phyloP scores from a whole-genome alignment of 2,888 invertebrate species.

The Eumacrocentrus americanus region DNA sequence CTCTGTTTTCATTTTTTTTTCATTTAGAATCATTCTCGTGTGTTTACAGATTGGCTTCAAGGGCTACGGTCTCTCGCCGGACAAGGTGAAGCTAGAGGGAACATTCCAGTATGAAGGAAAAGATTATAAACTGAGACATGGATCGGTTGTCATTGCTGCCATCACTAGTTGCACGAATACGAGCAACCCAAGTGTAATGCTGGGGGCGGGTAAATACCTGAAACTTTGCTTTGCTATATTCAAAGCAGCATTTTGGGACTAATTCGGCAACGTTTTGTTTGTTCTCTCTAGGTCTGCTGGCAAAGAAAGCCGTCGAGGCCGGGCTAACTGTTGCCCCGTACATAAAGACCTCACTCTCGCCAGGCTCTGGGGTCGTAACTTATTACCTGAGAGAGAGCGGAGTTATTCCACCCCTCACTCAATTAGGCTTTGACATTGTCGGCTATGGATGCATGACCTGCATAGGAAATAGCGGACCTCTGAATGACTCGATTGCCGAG shows the following conservation, averaged over 20 bases:
- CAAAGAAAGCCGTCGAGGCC: conserved; percentile 91
- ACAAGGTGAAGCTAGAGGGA: conserved; percentile 69
- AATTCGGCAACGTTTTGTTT: not conserved
- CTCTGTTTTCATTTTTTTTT: too few relatives aligned
- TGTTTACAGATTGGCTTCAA: conserved; percentile 86
- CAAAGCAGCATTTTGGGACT: not conserved
- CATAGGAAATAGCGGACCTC: conserved; percentile 96
- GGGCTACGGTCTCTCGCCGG: conserved; percentile 80
- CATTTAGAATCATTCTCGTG: too few relatives aligned
- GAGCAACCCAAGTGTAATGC: conserved; percentile 97
- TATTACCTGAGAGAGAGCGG: conserved; percentile 89
- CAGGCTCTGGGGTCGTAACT: conserved; percentile 94
- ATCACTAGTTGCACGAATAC: conserved; percentile 99
- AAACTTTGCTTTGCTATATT: not conserved
- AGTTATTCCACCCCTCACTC: conserved; percentile 83
- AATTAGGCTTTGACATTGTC: conserved; percentile 91
- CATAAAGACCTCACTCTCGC: conserved; percentile 96
- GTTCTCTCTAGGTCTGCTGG: conserved; percentile 72
- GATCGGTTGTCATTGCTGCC: conserved; percentile 95
- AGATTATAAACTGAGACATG: conserved; percentile 81
- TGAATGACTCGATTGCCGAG: conserved; percentile 72
- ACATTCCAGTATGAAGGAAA: conserved; percentile 83
- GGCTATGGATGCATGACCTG: conserved; percentile 99
- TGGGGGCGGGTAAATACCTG: conserved; percentile 80
- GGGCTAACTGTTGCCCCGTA: conserved; percentile 90